Percentiles rank a stretch among this genome's conserved stretches.
Evolutionary conservation across 2,888 invertebrate genomes (phyloP).

Genomic region (Erebia aethiops): DNA sequence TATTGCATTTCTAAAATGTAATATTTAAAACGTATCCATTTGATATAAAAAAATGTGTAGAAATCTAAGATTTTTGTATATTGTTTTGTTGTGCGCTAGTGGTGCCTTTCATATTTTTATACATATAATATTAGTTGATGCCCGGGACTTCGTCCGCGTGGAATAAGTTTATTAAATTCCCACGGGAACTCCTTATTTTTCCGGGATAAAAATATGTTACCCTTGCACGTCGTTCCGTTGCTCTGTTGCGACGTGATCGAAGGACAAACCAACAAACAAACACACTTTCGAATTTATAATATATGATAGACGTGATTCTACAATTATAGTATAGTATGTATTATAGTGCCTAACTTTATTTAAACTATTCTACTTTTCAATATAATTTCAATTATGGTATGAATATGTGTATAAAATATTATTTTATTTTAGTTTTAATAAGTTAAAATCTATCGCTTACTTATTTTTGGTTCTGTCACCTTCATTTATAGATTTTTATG

Average conservation of each 20-base stretch:
- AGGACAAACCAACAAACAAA: too few relatives aligned
- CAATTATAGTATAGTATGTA: too few relatives aligned
- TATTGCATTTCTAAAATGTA: conserved; percentile 1
- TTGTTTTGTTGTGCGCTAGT: conserved; percentile 14
- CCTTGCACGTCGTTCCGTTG: too few relatives aligned
- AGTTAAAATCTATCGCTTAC: neutral
- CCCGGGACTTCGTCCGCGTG: too few relatives aligned
- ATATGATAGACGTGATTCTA: too few relatives aligned
- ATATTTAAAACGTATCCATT: neutral
- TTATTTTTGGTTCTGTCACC: conserved; percentile 1
- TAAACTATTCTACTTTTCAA: neutral
- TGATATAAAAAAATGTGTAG: neutral
- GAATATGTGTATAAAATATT: neutral
- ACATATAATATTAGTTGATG: neutral
- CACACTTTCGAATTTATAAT: too few relatives aligned
- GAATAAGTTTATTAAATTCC: too few relatives aligned
- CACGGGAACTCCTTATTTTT: too few relatives aligned
- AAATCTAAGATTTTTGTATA: neutral
- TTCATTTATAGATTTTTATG: conserved; percentile 9
- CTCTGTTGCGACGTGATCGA: too few relatives aligned
- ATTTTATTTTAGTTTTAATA: neutral
- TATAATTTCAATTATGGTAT: neutral
- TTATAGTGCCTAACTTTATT: neutral
- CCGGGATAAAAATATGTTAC: too few relatives aligned
- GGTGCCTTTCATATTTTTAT: conserved; percentile 5